A percentile compares a stretch with the other conserved stretches of the same genome.
phyloP scores from a whole-genome alignment of 2,888 invertebrate species.

The Lycocerus yunnanus region DNA sequence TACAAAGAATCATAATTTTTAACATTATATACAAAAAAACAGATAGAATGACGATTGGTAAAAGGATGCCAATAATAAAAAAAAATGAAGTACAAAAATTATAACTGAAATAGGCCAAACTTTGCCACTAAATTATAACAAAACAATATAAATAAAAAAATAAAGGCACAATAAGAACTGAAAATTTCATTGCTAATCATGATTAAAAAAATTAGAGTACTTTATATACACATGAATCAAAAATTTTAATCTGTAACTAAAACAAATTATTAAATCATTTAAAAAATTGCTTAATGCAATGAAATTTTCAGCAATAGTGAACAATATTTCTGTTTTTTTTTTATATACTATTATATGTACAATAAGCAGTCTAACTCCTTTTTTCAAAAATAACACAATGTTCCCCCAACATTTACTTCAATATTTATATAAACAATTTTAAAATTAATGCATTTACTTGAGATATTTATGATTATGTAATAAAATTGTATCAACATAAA shows the following conservation, averaged over 20 bases:
- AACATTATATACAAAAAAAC: conserved; percentile 11
- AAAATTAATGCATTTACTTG: not conserved
- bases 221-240: not conserved
- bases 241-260: not conserved
- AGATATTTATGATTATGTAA: not conserved
- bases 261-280: not conserved
- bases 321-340: conserved; percentile 28
- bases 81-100: conserved; percentile 11
- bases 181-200: conserved; percentile 31
- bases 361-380: conserved; percentile 43
- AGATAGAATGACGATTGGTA: not conserved
- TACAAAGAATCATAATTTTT: conserved; percentile 11
- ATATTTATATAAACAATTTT: not conserved
- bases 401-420: not conserved
- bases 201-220: not conserved
- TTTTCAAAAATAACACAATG: conserved; percentile 15
- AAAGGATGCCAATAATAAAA: not conserved
- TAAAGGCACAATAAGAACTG: conserved; percentile 37
- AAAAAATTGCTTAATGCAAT: conserved; percentile 5
- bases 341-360: conserved; percentile 32
- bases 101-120: conserved; percentile 35
- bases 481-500: not conserved
- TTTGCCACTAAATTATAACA: conserved; percentile 21
- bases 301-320: conserved; percentile 37
- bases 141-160: conserved; percentile 38